Evolutionary conservation across 2,888 invertebrate species (phyloP).

Genomic region (Napeogenes inachia): DNA sequence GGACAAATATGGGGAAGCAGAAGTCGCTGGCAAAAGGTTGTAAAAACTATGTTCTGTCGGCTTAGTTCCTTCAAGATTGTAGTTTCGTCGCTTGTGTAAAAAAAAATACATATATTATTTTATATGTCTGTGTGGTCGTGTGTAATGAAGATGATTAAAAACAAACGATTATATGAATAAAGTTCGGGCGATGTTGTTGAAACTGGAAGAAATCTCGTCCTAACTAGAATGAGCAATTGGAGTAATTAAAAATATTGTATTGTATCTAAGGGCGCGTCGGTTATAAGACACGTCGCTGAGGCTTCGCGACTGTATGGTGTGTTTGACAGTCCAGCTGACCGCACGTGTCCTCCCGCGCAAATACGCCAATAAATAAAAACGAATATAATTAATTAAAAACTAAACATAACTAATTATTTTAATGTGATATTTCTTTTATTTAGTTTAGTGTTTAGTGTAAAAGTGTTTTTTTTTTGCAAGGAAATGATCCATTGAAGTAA

Average conservation of each 20-base stretch:
- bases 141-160: too few species aligned
- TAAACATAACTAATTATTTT: background rate
- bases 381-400: background rate
- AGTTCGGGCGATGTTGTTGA: slow-evolving; percentile 34
- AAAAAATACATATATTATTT: too few species aligned
- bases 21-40: too few species aligned
- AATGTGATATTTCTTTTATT: too few species aligned
- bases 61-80: too few species aligned
- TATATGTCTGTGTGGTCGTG: too few species aligned
- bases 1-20: too few species aligned
- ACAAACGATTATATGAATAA: background rate
- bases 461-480: too few species aligned
- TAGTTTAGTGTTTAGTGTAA: too few species aligned
- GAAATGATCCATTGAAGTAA: too few species aligned
- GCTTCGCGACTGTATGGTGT: slow-evolving; percentile 48
- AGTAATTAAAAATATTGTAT: slow-evolving; percentile 59
- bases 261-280: slow-evolving; percentile 54
- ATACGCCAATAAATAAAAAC: slow-evolving; percentile 10
- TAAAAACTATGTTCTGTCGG: too few species aligned
- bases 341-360: slow-evolving; percentile 41
- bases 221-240: slow-evolving; percentile 66
- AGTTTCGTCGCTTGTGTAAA: too few species aligned
- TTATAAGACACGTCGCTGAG: slow-evolving; percentile 54
- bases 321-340: slow-evolving; percentile 36
- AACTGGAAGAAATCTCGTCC: slow-evolving; percentile 67